These are phyloP conservation scores for Zaprionus ghesquierei DNA, from an alignment of 1,140 invertebrate species.

Conservation along the genomic window DNA sequence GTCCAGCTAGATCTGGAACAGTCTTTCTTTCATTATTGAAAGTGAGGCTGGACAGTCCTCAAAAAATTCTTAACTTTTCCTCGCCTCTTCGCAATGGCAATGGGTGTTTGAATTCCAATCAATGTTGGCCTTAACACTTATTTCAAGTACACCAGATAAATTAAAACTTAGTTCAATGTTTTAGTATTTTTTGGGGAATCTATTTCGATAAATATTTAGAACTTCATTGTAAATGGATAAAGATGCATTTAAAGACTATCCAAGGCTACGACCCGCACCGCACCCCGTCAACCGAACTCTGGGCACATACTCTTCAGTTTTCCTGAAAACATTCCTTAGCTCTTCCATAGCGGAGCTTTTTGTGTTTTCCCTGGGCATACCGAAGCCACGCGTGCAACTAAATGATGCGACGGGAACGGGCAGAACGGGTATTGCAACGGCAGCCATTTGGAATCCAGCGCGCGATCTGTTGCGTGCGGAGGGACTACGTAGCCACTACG, in stretches of 20 bases:
- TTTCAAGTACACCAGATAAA: no score
- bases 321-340: constrained; percentile 1
- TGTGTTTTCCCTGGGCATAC: background rate
- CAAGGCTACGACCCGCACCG: background rate
- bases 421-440: background rate
- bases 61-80: no score
- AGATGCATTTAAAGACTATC: constrained; percentile 6
- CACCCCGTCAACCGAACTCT: background rate
- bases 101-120: no score
- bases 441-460: background rate
- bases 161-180: background rate
- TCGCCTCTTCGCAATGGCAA: no score
- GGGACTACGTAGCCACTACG: background rate
- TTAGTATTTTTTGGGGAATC: background rate
- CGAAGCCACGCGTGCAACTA: background rate
- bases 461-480: background rate
- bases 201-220: background rate
- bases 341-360: constrained; percentile 1
- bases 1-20: no score
- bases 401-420: background rate
- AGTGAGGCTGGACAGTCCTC: no score
- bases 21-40: no score
- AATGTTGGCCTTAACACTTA: no score
- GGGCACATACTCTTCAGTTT: background rate
- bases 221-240: background rate